Conservation (phyloP, 2,113 vertebrate genomes). For the Hipposideros armiger region DNA sequence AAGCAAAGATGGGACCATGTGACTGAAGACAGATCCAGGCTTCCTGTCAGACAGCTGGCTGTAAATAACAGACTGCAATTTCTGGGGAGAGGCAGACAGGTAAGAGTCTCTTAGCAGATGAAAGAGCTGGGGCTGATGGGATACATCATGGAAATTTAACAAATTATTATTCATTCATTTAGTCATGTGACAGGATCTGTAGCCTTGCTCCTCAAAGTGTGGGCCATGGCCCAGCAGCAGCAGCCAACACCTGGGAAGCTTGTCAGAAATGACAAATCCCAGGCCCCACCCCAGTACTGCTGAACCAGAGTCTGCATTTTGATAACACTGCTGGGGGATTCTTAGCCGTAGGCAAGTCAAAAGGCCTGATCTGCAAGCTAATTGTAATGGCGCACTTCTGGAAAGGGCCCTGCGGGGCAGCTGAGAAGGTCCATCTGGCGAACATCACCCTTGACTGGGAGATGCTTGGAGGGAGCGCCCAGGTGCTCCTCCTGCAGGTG, state of each 20-base stretch:
- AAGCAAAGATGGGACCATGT: not conserved
- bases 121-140: slow-evolving; percentile 32
- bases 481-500: not conserved
- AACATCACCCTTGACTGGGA: not conserved
- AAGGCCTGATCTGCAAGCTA: not conserved
- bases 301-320: not conserved
- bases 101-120: slow-evolving; percentile 40
- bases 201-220: not conserved
- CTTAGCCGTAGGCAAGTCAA: not conserved
- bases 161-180: not conserved
- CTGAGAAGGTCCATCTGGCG: not conserved
- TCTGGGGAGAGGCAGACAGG: slow-evolving; percentile 69
- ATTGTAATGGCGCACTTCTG: not conserved
- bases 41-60: slow-evolving; percentile 49
- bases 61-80: slow-evolving; percentile 6
- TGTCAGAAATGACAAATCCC: not conserved
- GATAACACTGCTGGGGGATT: not conserved
- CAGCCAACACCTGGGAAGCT: not conserved
- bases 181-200: not conserved
- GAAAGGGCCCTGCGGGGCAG: not conserved
- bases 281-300: not conserved
- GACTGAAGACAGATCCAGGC: slow-evolving; percentile 15
- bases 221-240: not conserved
- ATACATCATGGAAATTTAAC: not conserved
- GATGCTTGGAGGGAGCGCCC: not conserved